A percentile compares a stretch with the other conserved stretches of the same genome.
phyloP scores from a whole-genome alignment of 2,113 vertebrate genomes.

The Oostethus manadensis region DNA sequence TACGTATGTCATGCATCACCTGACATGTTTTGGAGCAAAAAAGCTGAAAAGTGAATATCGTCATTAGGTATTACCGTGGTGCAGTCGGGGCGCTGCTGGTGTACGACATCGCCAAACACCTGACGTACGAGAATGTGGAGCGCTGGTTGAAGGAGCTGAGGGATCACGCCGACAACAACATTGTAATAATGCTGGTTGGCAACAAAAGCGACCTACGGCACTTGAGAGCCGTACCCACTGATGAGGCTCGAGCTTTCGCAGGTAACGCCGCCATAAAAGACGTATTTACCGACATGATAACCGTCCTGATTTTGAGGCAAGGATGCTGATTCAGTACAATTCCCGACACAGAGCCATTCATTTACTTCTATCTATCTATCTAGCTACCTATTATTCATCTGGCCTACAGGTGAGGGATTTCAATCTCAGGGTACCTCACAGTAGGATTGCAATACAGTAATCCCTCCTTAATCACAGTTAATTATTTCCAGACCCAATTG shows the following conservation, averaged over 20 bases:
- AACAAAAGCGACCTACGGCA: constrained; percentile 92
- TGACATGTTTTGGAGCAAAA: not conserved
- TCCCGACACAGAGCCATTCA: too few species aligned
- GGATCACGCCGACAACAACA: constrained; percentile 89
- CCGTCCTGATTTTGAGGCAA: too few species aligned
- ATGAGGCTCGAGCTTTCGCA: constrained; percentile 86
- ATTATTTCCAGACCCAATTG: too few species aligned
- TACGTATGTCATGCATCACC: constrained; percentile 57
- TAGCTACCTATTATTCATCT: too few species aligned
- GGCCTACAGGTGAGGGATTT: too few species aligned
- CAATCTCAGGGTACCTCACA: too few species aligned
- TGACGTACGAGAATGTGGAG: constrained; percentile 90
- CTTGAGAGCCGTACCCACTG: constrained; percentile 84
- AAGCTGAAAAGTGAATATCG: not conserved
- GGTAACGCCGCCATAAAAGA: constrained; percentile 58
- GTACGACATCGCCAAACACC: constrained; percentile 90
- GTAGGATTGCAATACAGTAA: too few species aligned
- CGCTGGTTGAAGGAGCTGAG: constrained; percentile 91
- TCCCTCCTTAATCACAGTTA: too few species aligned
- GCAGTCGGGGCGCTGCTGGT: constrained; percentile 87
- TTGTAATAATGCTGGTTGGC: constrained; percentile 90
- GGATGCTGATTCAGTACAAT: too few species aligned
- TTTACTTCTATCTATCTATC: too few species aligned
- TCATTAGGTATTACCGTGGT: constrained; percentile 81
- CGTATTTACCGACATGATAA: too few species aligned